Conservation (phyloP, 2,113 vertebrate species). For the Barnardius zonarius region DNA sequence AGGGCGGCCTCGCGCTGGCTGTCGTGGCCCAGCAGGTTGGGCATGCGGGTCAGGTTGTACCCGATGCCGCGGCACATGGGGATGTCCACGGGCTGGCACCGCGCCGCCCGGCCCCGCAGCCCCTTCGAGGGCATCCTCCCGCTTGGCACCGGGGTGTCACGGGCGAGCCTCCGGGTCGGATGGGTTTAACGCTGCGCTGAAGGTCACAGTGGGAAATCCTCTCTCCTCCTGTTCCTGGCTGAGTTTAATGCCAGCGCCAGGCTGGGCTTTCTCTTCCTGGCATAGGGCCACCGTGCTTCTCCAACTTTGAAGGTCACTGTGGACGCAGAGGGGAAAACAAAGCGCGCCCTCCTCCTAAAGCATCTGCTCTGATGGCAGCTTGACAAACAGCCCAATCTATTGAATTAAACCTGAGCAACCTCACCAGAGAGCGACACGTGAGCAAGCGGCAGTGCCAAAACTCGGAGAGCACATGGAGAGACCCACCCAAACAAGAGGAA, state of each 20-base stretch:
- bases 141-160: neutral
- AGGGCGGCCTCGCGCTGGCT: constrained; percentile 90
- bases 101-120: constrained; percentile 57
- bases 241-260: constrained; percentile 25
- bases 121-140: neutral
- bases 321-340: neutral
- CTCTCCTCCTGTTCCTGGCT: neutral
- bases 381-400: neutral
- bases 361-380: neutral
- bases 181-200: neutral
- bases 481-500: neutral
- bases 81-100: constrained; percentile 91
- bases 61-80: constrained; percentile 97
- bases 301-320: constrained; percentile 5
- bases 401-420: neutral
- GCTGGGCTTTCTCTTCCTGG: constrained; percentile 37
- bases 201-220: constrained; percentile 65
- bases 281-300: neutral
- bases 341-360: neutral
- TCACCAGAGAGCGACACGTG: neutral
- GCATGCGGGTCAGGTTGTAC: constrained; percentile 98
- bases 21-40: constrained; percentile 94
- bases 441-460: neutral
- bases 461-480: neutral
- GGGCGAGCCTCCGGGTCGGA: neutral